A percentile compares a stretch with the other conserved stretches of the same genome.
phyloP scores from a whole-genome alignment of 2,888 invertebrate genomes.

The Cremastobaeus sp. region DNA sequence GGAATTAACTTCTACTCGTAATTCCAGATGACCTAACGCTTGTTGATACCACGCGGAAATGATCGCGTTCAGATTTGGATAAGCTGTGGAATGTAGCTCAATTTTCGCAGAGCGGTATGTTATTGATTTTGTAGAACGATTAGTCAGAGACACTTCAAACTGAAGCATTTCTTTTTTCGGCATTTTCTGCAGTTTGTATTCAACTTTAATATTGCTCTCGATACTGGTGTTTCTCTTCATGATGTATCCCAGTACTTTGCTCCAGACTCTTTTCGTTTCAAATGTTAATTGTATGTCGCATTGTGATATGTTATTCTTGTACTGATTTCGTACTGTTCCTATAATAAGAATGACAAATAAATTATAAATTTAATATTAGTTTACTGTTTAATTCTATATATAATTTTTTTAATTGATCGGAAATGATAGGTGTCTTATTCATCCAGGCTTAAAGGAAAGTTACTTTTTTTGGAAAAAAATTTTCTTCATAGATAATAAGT shows the following conservation, averaged over 20 bases:
- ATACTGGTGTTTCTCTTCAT: conserved; percentile 80
- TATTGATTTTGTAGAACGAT: conserved; percentile 81
- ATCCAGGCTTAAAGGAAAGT: too few relatives aligned
- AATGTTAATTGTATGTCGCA: conserved; percentile 87
- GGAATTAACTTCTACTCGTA: conserved; percentile 85
- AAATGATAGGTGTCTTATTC: too few relatives aligned
- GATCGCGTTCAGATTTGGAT: conserved; percentile 81
- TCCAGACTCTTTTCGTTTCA: conserved; percentile 87
- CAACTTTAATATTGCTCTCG: conserved; percentile 82
- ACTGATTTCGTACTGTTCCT: conserved; percentile 82
- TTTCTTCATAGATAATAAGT: too few relatives aligned
- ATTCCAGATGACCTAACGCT: conserved; percentile 85
- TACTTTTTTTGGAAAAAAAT: background rate
- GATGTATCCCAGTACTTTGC: conserved; percentile 86
- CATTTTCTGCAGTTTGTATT: conserved; percentile 82
- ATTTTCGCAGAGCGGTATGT: conserved; percentile 83
- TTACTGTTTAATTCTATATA: too few relatives aligned
- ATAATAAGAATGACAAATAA: conserved; percentile 54
- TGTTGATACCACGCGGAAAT: conserved; percentile 80
- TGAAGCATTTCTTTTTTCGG: conserved; percentile 77
- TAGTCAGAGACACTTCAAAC: conserved; percentile 79
- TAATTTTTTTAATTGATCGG: too few relatives aligned
- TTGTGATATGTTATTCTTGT: conserved; percentile 84
- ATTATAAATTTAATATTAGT: conserved; percentile 7
- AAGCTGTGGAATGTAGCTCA: conserved; percentile 86